Conservation (phyloP, 2,888 invertebrate genomes). For the Chrysolina americana region DNA sequence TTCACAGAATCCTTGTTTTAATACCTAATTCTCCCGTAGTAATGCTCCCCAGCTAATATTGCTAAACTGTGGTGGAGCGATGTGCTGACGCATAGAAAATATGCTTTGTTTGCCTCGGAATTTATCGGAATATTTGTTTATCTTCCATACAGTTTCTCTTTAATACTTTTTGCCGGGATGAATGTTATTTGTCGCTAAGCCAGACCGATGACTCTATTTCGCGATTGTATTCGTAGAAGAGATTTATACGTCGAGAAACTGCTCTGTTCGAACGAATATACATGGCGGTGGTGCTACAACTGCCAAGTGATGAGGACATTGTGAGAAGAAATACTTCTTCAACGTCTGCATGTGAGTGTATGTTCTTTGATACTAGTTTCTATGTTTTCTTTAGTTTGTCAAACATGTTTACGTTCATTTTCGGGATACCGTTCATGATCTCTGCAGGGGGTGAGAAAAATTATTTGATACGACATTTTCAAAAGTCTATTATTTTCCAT, state of each 20-base stretch:
- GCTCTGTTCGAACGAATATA: background rate
- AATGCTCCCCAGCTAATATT: conserved; percentile 41
- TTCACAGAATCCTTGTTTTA: background rate
- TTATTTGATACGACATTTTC: too few relatives aligned
- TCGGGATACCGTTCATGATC: too few relatives aligned
- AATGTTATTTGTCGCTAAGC: conserved; percentile 21
- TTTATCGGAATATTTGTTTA: conserved; percentile 44
- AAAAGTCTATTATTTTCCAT: background rate
- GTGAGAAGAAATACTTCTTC: background rate
- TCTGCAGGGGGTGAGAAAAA: background rate
- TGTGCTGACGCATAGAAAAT: conserved; percentile 50
- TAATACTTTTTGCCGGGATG: conserved; percentile 20
- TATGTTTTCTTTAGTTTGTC: background rate
- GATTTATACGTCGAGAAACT: conserved; percentile 13
- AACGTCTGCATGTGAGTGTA: background rate
- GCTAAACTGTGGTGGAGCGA: background rate
- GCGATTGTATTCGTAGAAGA: conserved; percentile 19
- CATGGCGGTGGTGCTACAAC: background rate
- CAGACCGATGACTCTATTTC: conserved; percentile 22
- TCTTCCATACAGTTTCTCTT: conserved; percentile 19
- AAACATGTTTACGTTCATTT: background rate
- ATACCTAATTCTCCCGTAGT: background rate
- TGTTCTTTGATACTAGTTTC: background rate
- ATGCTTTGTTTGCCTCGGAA: conserved; percentile 50
- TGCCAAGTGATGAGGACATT: background rate